Percentiles rank a stretch among this genome's conserved stretches.
Evolutionary conservation across 2,797 vertebrate genomes (phyloP).

Genomic region (Heterohyrax brucei): DNA sequence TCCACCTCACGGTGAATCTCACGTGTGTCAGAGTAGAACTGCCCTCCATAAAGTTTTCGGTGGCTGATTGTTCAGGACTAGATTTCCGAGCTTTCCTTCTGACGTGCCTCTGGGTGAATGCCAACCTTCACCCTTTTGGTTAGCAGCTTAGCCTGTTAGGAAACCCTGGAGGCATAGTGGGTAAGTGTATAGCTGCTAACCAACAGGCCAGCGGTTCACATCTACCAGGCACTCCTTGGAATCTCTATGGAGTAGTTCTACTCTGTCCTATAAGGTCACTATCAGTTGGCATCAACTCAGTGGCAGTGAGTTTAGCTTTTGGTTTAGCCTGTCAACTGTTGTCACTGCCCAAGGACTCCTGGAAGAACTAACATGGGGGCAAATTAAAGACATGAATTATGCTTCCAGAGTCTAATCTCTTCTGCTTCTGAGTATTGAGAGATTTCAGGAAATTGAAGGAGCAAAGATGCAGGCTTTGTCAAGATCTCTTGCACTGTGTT

Average conservation of each 20-base stretch:
- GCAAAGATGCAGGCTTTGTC: not conserved
- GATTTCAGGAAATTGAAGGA: not conserved
- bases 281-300: no score
- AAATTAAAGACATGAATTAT: not conserved
- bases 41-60: not conserved
- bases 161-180: no score
- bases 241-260: no score
- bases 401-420: not conserved
- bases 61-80: not conserved
- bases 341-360: not conserved
- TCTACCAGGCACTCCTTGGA: no score
- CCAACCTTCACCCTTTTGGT: not conserved
- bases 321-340: not conserved
- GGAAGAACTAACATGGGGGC: not conserved
- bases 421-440: not conserved
- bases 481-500: not conserved
- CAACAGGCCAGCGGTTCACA: no score
- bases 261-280: no score
- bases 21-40: not conserved
- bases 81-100: not conserved
- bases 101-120: not conserved
- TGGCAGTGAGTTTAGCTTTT: not conserved
- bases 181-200: no score
- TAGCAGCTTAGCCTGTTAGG: not conserved
- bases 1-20: not conserved